Evolutionary conservation across 2,888 invertebrate genomes (phyloP).

Genomic region (Scaptomyza cyrtandrae): DNA sequence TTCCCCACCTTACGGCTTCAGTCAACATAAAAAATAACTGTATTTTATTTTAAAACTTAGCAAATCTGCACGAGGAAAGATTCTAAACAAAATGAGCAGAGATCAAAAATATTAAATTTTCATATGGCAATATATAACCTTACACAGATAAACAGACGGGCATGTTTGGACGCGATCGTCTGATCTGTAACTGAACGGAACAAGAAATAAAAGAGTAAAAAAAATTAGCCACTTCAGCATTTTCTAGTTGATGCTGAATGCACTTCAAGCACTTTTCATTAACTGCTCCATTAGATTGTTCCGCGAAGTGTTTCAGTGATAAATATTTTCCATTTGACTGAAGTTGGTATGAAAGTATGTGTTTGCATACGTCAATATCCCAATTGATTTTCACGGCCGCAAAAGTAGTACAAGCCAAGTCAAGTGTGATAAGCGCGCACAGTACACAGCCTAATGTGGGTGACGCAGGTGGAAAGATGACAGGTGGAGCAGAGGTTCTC

Average conservation of each 20-base stretch:
- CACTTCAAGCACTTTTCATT: neutral
- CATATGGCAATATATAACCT: no score
- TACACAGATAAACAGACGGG: no score
- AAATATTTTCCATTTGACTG: neutral
- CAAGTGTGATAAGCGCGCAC: constrained; percentile 37
- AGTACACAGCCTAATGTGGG: neutral
- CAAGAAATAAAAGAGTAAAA: no score
- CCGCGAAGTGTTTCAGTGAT: neutral
- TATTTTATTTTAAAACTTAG: no score
- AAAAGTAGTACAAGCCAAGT: constrained; percentile 10
- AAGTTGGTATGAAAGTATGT: neutral
- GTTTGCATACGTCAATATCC: constrained; percentile 35
- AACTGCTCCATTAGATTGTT: neutral
- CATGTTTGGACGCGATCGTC: no score
- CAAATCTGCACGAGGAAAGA: no score
- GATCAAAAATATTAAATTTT: no score
- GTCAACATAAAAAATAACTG: no score
- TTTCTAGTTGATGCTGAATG: neutral
- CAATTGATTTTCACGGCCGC: constrained; percentile 34
- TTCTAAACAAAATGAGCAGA: no score
- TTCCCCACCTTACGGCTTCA: no score
- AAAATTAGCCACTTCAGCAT: neutral
- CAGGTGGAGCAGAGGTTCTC: neutral
- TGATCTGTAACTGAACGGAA: no score
- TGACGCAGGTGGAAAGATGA: constrained; percentile 16